Evolutionary conservation across 2,888 invertebrate genomes (phyloP).

Genomic region (Entomobrya proxima): DNA sequence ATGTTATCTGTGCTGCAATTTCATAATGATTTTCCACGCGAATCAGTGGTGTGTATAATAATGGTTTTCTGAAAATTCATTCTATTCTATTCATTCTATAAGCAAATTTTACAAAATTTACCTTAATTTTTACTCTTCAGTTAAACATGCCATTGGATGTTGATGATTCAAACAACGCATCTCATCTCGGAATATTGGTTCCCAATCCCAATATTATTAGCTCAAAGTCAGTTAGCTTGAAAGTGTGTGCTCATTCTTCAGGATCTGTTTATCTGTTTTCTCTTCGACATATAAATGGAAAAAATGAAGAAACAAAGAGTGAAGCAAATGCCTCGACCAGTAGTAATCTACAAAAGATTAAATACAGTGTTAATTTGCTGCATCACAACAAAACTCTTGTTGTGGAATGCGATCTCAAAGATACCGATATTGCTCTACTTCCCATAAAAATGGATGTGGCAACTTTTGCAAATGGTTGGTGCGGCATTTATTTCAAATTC

Average conservation of each 20-base stretch:
- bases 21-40: conserved; percentile 90
- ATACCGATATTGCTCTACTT: neutral
- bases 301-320: neutral
- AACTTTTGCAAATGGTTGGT: conserved; percentile 68
- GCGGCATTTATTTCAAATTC: neutral
- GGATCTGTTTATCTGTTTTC: conserved; percentile 71
- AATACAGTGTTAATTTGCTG: conserved; percentile 70
- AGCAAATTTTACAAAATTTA: neutral
- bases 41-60: conserved; percentile 91
- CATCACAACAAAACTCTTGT: conserved; percentile 72
- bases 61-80: neutral
- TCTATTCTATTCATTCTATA: too few species aligned
- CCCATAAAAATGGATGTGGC: conserved; percentile 69
- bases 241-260: conserved; percentile 70
- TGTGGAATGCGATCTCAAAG: conserved; percentile 49
- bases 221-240: conserved; percentile 53
- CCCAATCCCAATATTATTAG: conserved; percentile 58
- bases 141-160: conserved; percentile 85
- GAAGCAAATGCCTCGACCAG: neutral
- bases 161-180: neutral
- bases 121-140: conserved; percentile 78
- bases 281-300: neutral
- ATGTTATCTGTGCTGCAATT: conserved; percentile 90
- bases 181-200: conserved; percentile 1
- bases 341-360: neutral